Evolutionary conservation across 2,797 vertebrate species (phyloP), one percentile per base, ranked within the genome.

Genomic region (Podarcis siculus): DNA sequence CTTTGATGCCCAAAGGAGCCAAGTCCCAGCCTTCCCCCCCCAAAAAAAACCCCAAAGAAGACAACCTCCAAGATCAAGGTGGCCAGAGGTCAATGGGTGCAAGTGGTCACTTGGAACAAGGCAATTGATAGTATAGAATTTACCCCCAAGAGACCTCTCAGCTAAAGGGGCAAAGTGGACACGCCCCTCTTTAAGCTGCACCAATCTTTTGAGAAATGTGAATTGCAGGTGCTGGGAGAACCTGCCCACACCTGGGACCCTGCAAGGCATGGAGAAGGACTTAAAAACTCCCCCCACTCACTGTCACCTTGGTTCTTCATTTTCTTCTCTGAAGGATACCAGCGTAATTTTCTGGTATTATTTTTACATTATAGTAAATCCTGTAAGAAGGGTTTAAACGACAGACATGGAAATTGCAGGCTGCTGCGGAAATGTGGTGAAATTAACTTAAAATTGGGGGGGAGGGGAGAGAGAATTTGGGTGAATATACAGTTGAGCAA

Each of bases 11-110:
- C 30, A 58, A 32, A 55, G 7, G 6, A 21, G 4, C 49, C 15
- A n/a, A 3, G 5, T 5, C n/a, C 13, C 30, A 0, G 13, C 9
- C 5, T 5, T 7, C 1, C 21, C 37, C 72, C 5, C 49, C 49
- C 13, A n/a, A 69, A 30, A 69, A 78, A 35, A 23, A 9, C 1
- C 39, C 39, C 4, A 35, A 2, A 35, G 55, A 32, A 35, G 32
- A 7, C 55, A 49, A 27, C 30, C 42, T 23, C 27, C 39, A 55
- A 37, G 30, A n/a, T 55, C 5, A 27, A 49, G 17, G 77, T n/a
- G 30, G 27, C 4, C 75, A 21, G 6, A 8, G 39, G 23, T n/a
- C 45, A 49, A 42, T 30, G 19, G 42, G 6, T 39, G 6, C 27
- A 39, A 3, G 5, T 30, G 39, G 7, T 35, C n/a, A 19, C 61